These are phyloP conservation scores for Cavia aperea DNA, from an alignment of 2,113 vertebrate genomes.

Conservation along the genomic window DNA sequence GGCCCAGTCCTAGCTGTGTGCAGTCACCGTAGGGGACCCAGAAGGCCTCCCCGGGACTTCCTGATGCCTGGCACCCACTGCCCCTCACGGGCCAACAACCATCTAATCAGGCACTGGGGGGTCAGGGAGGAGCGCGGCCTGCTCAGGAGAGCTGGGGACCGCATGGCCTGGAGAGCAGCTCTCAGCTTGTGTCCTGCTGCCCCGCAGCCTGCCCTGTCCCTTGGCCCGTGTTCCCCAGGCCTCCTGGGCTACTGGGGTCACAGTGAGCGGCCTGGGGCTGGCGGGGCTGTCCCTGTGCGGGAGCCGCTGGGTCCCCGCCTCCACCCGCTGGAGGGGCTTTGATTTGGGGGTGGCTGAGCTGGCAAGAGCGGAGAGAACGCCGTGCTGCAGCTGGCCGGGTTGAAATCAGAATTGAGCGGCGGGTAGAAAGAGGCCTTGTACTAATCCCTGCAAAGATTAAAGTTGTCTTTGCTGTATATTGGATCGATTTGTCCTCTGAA, in stretches of 20 bases:
- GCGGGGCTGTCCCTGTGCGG: not conserved
- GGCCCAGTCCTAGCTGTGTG: too few species aligned
- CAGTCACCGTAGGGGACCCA: too few species aligned
- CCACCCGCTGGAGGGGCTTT: conserved; percentile 7
- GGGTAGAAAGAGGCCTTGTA: conserved; percentile 58
- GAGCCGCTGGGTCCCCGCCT: not conserved
- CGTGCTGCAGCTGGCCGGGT: conserved; percentile 48
- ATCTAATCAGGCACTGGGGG: not conserved
- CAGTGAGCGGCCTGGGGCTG: not conserved
- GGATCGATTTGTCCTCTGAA: conserved; percentile 69
- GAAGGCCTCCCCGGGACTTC: not conserved
- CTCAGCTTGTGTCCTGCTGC: not conserved
- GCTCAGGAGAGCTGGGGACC: not conserved
- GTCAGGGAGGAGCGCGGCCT: not conserved
- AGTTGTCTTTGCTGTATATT: conserved; percentile 65
- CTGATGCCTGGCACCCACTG: not conserved
- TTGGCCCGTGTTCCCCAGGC: not conserved
- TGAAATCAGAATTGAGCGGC: conserved; percentile 67
- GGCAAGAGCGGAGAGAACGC: conserved; percentile 9
- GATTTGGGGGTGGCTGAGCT: conserved; percentile 31
- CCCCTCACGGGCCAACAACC: not conserved
- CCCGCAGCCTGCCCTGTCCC: accelerated
- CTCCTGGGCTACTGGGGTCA: too few species aligned
- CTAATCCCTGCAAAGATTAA: conserved; percentile 71
- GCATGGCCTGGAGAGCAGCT: not conserved